Evolutionary conservation across 2,113 vertebrate genomes (phyloP).

Genomic region (Nothoprocta perdicaria): DNA sequence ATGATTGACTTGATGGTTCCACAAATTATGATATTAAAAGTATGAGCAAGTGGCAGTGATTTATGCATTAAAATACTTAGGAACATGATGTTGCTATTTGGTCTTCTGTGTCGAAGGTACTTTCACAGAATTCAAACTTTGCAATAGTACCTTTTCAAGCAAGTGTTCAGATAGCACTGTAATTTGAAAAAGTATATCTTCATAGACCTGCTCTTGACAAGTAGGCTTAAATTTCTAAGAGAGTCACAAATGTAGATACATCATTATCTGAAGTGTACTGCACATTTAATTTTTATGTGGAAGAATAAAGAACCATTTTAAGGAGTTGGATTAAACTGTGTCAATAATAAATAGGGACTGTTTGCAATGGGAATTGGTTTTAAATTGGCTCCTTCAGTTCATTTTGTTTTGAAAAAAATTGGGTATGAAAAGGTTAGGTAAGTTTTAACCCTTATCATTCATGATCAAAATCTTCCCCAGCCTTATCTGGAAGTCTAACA

Average conservation of each 20-base stretch:
- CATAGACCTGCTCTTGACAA: background rate
- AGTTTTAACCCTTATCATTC: background rate
- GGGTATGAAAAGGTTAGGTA: background rate
- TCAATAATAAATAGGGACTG: constrained; percentile 18
- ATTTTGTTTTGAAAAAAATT: background rate
- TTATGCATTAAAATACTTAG: background rate
- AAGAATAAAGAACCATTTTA: constrained; percentile 26
- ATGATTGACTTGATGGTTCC: constrained; percentile 2
- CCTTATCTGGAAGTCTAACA: background rate
- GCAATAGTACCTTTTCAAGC: background rate
- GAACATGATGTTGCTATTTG: background rate
- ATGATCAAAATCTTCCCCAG: background rate
- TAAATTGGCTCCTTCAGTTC: background rate
- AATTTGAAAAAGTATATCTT: constrained; percentile 9
- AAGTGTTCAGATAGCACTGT: constrained; percentile 18
- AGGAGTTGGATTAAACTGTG: background rate
- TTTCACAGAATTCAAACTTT: constrained; percentile 10
- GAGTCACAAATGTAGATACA: constrained; percentile 3
- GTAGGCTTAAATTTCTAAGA: constrained; percentile 41
- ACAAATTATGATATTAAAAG: background rate
- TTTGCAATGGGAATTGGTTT: constrained; percentile 27
- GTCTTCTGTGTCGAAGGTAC: background rate
- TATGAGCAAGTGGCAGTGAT: background rate
- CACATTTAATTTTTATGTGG: constrained; percentile 10
- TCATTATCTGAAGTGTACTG: constrained; percentile 27